These are phyloP conservation scores for Entomyzon cyanotis DNA, from an alignment of 2,113 vertebrate genomes.

Conservation along the genomic window DNA sequence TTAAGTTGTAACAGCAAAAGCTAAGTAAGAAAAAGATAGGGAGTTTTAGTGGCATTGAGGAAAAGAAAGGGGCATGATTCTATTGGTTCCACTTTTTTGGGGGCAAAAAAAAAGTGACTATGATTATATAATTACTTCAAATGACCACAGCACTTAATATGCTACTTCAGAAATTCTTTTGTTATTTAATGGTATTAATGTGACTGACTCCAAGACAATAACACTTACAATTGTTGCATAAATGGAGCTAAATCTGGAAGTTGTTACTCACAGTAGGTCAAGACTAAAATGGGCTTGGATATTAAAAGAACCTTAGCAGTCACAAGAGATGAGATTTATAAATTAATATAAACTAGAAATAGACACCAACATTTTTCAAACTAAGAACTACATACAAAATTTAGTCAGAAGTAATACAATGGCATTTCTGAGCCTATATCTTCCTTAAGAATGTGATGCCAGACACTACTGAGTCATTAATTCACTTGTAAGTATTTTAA, in stretches of 20 bases:
- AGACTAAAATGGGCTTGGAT: neutral
- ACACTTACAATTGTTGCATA: neutral
- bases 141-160: neutral
- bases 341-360: neutral
- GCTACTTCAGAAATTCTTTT: neutral
- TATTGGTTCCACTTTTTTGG: neutral
- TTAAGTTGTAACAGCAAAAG: neutral
- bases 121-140: neutral
- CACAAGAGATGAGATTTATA: neutral
- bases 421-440: neutral
- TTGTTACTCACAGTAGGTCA: neutral
- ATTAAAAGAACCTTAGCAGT: neutral
- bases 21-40: neutral
- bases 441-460: neutral
- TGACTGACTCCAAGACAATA: conserved; percentile 3
- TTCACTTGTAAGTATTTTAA: neutral
- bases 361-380: neutral
- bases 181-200: neutral
- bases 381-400: neutral
- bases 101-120: neutral
- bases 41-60: neutral
- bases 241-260: neutral
- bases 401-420: neutral
- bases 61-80: neutral
- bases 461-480: neutral